These are phyloP conservation scores for Papilio xuthus DNA, from an alignment of 1,140 invertebrate genomes.

Conservation along the genomic window DNA sequence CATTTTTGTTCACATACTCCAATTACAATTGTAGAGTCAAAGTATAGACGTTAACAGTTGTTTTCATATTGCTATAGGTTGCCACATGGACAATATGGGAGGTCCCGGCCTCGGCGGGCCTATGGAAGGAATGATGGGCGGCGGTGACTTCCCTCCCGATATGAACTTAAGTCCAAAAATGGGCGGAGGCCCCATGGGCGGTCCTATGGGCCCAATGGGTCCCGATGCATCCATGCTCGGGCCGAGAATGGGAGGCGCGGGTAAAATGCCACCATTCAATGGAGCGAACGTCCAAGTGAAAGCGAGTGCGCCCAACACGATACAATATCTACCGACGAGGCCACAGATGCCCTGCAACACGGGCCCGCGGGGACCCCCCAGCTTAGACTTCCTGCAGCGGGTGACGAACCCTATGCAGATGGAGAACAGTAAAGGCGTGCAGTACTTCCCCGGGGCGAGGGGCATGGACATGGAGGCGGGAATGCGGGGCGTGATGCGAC, in stretches of 20 bases:
- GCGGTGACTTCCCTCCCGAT: conserved; percentile 80
- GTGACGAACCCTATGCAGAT: conserved; percentile 91
- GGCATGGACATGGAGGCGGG: conserved; percentile 80
- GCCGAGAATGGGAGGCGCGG: conserved; percentile 78
- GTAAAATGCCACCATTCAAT: conserved; percentile 86
- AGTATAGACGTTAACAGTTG: conserved; percentile 3
- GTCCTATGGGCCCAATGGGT: conserved; percentile 79
- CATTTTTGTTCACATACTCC: not conserved
- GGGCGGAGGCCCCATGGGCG: conserved; percentile 81
- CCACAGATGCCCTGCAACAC: conserved; percentile 87
- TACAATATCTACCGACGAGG: conserved; percentile 97
- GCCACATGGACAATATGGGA: conserved; percentile 82
- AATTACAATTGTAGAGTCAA: not conserved
- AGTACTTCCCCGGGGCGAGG: conserved; percentile 87
- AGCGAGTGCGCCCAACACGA: conserved; percentile 97
- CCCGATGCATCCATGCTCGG: conserved; percentile 77
- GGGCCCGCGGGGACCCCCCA: conserved; percentile 90
- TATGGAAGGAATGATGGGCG: conserved; percentile 80
- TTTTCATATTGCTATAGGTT: conserved; percentile 60
- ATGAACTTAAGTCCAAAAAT: conserved; percentile 84
- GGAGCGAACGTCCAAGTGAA: conserved; percentile 96
- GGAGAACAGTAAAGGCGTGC: conserved; percentile 87
- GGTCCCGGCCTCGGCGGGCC: conserved; percentile 77
- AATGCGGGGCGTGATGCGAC: conserved; percentile 80
- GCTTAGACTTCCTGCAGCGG: conserved; percentile 95